Conservation (phyloP, 2,113 vertebrate species). For the Plecturocebus donacophilus region DNA sequence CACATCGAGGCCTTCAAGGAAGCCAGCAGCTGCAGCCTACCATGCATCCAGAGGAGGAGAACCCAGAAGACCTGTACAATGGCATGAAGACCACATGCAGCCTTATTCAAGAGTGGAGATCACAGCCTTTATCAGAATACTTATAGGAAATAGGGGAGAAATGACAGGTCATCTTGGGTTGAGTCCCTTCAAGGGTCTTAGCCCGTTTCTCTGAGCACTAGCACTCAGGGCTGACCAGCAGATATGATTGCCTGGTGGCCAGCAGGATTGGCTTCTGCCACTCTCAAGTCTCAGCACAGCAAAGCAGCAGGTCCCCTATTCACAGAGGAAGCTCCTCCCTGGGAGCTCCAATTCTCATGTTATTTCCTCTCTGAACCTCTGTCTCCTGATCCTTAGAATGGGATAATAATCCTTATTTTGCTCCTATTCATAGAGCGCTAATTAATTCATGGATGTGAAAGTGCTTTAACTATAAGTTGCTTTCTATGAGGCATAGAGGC, state of each 20-base stretch:
- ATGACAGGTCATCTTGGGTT: neutral
- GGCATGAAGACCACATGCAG: fast-evolving
- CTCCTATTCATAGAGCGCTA: neutral
- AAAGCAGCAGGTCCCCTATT: neutral
- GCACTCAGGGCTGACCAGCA: neutral
- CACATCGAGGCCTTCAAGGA: neutral
- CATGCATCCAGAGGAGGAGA: neutral
- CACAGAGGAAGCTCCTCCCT: neutral
- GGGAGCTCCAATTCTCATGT: neutral
- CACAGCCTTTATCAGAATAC: neutral
- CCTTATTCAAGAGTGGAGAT: neutral
- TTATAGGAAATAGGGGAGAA: neutral
- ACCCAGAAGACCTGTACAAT: neutral
- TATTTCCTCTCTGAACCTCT: neutral
- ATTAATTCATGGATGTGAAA: neutral
- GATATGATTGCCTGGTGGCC: neutral
- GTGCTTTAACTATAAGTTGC: neutral
- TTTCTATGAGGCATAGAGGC: fast-evolving
- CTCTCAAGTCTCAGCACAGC: neutral
- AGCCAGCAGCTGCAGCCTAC: neutral
- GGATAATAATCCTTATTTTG: neutral
- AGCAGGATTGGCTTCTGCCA: neutral
- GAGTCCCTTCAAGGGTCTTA: neutral
- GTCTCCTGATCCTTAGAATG: neutral
- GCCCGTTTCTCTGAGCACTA: too few species aligned